Evolutionary conservation across 2,888 invertebrate species (phyloP), one percentile per base, ranked within the genome.

Genomic region (Dorcus parallelipipedus): DNA sequence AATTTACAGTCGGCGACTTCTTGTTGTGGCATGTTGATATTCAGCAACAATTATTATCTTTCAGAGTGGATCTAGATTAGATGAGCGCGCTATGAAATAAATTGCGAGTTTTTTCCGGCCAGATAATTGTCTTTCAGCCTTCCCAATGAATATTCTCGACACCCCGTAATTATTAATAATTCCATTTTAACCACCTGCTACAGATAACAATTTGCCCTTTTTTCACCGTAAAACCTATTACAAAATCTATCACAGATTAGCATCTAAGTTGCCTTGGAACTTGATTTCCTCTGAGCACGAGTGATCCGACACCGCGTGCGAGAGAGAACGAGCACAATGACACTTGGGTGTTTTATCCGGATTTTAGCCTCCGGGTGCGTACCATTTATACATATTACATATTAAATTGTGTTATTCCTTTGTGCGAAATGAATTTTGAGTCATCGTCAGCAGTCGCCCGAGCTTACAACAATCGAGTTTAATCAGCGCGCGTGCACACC

Each of bases 171-270:
- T 64, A 64, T 54, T 58, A 58, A 58, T 54, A 58, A 53, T 62
- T 64, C 60, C 55, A 53, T 61, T 56, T 61, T 59, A 56, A 56
- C 54, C 55, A 54, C 59, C 62, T 60, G 59, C 59, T 60, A 54
- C 45, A 59, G 58, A 63, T 53, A 57, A 53, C 39, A 54, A 51
- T 56, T 60, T 52, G 58, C 62, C 57, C 58, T 61, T 64, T 61
- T 61, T 59, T 56, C 57, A 42, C 52, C 26, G 49, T 48, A 49
- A 53, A 61, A 58, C 58, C 64, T 56, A 63, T 64, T 64, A 64
- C 59, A 64, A 63, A 63, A 64, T 64, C 62, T 64, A 64, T 64
- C 63, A 64, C 55, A 63, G 64, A 64, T 64, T 62, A 63, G 43
- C 55, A 60, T 66, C 61, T 60, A 57, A 41, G 52, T 58, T 53